Evolutionary conservation across 1,140 invertebrate genomes (phyloP), one percentile per base, ranked within the genome.

Genomic region (Lucilia cuprina): DNA sequence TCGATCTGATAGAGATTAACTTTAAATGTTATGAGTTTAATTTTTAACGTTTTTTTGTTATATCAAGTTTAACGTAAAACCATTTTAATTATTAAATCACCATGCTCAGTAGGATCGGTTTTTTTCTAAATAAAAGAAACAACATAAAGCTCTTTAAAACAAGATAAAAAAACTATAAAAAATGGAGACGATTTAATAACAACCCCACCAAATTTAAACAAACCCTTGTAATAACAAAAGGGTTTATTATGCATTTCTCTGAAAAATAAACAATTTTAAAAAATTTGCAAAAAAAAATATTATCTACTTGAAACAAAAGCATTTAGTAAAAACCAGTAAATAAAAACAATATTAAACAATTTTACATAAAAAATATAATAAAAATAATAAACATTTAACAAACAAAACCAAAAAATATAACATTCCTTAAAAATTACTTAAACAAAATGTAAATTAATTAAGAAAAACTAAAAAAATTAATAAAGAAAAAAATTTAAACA

Each of bases 201-300:
- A 70, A 70, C 65, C 65, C 65, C 65, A 70, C 65, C 65, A 70
- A 70, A 21, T 70, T 60, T 19, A 70, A 70, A 0, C n/a, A 70
- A 25, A 19, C n/a, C 55, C 14, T 41, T 41, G n/a, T 14, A n/a
- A 5, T 70, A 30, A 70, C n/a, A 21, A 21, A 70, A 70, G 65
- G 65, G 65, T 70, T 70, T 21, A 70, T 70, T 70, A 80, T 80
- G 77, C 77, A 80, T 80, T 80, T 80, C 77, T 80, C 77, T 80
- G 41, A 49, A 78, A 47, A 30, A 30, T 30, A 30, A 30, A 30
- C 3, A 30, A n/a, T n/a, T 47, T 80, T 25, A 25, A 21, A 25
- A 80, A 13, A 21, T 49, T 49, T 49, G 10, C 25, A 30, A 30
- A 30, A 30, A 19, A 47, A 78, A 50, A 35, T 49, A 14, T 77